A percentile compares a stretch with the other conserved stretches of the same genome.
phyloP scores from a whole-genome alignment of 2,113 vertebrate genomes.

The Poecile atricapillus region DNA sequence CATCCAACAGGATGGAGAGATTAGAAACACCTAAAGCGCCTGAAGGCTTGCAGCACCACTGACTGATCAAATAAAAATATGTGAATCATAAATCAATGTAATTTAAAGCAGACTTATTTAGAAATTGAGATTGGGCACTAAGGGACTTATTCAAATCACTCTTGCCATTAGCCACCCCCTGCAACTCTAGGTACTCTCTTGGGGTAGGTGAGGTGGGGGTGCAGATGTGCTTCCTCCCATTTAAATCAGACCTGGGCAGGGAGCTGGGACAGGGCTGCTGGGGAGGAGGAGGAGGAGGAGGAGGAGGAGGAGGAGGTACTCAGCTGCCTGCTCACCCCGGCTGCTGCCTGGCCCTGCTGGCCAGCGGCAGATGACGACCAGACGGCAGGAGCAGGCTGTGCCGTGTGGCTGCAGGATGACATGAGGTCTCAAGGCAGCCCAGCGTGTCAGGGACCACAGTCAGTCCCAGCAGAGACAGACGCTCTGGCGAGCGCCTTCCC shows the following conservation, averaged over 20 bases:
- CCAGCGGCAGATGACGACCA: neutral
- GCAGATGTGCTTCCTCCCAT: neutral
- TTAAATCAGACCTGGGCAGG: neutral
- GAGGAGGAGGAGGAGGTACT: neutral
- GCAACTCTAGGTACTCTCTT: rapidly evolving
- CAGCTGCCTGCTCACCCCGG: rapidly evolving
- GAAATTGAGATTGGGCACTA: neutral
- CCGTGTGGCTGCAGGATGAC: neutral
- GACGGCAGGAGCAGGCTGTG: neutral
- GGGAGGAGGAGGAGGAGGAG: neutral
- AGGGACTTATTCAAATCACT: neutral
- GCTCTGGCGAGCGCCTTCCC: neutral
- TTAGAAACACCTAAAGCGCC: slow-evolving; percentile 25
- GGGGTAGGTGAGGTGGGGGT: neutral
- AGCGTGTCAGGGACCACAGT: neutral
- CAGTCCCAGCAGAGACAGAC: neutral
- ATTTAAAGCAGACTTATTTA: slow-evolving; percentile 58
- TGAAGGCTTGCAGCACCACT: slow-evolving; percentile 4
- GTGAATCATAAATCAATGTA: slow-evolving; percentile 51
- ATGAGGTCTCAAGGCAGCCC: neutral
- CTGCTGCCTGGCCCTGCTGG: neutral
- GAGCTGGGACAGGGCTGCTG: neutral
- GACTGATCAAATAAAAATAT: slow-evolving; percentile 47
- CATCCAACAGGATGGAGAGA: neutral
- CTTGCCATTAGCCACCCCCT: neutral